phyloP scores from a whole-genome alignment of 2,113 vertebrate genomes.

The Lipotes vexillifer region DNA sequence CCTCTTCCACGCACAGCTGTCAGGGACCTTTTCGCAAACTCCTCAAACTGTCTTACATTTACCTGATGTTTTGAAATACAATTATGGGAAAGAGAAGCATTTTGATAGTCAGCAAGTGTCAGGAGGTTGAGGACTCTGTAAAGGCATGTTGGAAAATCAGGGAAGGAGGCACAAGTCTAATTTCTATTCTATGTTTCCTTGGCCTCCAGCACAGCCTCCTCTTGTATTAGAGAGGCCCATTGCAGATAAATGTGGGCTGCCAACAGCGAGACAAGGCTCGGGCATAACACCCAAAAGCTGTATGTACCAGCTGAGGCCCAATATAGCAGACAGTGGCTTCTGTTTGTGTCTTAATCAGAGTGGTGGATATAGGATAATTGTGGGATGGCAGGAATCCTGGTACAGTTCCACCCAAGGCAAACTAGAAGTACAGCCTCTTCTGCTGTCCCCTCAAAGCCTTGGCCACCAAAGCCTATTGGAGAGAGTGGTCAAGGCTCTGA shows the following conservation, averaged over 20 bases:
- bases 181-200: not conserved
- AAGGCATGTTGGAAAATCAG: not conserved
- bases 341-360: not conserved
- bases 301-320: not conserved
- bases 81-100: not conserved
- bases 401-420: not conserved
- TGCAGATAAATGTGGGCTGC: constrained; percentile 46
- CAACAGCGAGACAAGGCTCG: not conserved
- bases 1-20: not conserved
- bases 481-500: not conserved
- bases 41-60: not conserved
- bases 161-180: not conserved
- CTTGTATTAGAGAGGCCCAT: not conserved
- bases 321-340: not conserved
- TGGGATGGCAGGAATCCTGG: not conserved
- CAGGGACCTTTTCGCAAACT: not conserved
- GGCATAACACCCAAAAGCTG: constrained; percentile 59
- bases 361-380: not conserved
- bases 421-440: not conserved
- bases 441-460: not conserved
- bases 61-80: not conserved
- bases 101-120: not conserved
- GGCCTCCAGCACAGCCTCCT: not conserved
- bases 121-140: not conserved
- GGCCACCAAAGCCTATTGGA: not conserved